Conservation (phyloP, 2,113 vertebrate species). For the Saccopteryx leptura region DNA sequence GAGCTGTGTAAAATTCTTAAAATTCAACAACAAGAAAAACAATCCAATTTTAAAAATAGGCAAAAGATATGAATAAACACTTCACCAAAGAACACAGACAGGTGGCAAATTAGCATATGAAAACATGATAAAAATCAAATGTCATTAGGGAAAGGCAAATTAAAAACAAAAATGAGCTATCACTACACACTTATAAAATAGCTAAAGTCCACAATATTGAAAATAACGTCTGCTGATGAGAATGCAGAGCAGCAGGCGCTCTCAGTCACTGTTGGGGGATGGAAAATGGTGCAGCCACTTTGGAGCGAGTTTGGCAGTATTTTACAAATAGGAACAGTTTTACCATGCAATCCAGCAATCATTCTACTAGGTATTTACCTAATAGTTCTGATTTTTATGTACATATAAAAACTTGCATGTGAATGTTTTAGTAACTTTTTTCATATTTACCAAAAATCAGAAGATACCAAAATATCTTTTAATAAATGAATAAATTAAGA, state of each 20-base stretch:
- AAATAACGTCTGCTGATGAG: background rate
- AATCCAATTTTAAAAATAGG: background rate
- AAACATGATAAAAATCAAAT: slow-evolving; percentile 39
- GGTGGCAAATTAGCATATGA: background rate
- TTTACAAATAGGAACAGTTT: slow-evolving; percentile 21
- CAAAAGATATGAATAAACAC: slow-evolving; percentile 10
- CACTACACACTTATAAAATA: background rate
- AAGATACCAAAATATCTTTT: background rate
- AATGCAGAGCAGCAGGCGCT: background rate
- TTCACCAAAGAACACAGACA: background rate
- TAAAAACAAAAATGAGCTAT: background rate
- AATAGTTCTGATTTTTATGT: background rate
- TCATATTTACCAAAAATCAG: background rate
- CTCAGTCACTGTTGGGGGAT: background rate
- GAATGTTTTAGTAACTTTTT: background rate
- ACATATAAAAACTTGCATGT: background rate
- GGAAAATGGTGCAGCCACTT: background rate
- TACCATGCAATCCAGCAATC: background rate
- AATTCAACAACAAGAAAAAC: slow-evolving; percentile 19
- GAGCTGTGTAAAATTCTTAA: background rate
- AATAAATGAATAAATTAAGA: background rate
- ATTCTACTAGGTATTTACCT: background rate
- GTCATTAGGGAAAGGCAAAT: slow-evolving; percentile 25
- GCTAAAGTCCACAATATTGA: background rate
- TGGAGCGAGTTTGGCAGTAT: background rate